A percentile compares a stretch with the other conserved stretches of the same genome.
Evolutionary conservation across 2,797 vertebrate species (phyloP).

Genomic region (Rhabdomys pumilio): DNA sequence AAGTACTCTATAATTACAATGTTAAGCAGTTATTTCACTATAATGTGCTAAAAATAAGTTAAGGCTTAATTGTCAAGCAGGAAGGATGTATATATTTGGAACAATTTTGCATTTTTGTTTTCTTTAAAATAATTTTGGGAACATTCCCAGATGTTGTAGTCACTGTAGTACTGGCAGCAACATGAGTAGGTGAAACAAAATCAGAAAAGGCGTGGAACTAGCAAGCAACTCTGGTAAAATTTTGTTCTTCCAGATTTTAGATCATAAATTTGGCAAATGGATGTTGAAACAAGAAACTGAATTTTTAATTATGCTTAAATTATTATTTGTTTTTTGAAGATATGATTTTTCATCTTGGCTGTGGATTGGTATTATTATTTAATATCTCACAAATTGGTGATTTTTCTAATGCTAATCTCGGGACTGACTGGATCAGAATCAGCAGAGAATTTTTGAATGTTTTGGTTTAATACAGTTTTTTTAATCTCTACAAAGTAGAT

Average conservation of each 20-base stretch:
- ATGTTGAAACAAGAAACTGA: conserved; percentile 4
- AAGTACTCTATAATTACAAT: not conserved
- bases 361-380: not conserved
- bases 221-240: not conserved
- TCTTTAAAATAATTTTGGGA: conserved; percentile 14
- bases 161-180: not conserved
- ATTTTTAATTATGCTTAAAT: conserved; percentile 1
- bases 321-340: not conserved
- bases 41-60: conserved; percentile 18
- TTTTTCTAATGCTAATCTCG: conserved; percentile 37
- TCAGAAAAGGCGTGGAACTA: not conserved
- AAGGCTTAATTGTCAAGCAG: not conserved
- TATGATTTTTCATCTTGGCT: conserved; percentile 2
- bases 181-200: not conserved
- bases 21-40: not conserved
- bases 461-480: conserved; percentile 32
- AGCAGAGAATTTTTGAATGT: not conserved
- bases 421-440: not conserved
- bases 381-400: not conserved
- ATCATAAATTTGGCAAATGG: not conserved
- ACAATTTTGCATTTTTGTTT: conserved; percentile 5
- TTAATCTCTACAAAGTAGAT: not conserved
- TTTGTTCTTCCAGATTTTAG: not conserved
- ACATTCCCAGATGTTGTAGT: not conserved
- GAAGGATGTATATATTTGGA: not conserved